These are phyloP conservation scores for Oryctes rhinoceros DNA, from an alignment of 1,140 invertebrate species.

Conservation along the genomic window DNA sequence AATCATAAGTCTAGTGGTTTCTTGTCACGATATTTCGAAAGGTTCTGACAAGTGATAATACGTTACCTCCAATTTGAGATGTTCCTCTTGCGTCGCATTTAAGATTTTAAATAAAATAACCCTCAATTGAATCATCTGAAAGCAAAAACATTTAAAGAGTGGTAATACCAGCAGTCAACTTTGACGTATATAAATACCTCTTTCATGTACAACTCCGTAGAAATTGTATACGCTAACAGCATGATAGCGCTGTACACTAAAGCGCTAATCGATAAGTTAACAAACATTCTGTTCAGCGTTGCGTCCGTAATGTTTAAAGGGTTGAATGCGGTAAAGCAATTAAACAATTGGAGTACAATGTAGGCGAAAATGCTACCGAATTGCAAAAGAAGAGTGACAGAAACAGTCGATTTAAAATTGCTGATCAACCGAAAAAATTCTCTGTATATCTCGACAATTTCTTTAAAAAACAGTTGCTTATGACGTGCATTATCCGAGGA, in stretches of 20 bases:
- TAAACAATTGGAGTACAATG: background rate
- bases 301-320: background rate
- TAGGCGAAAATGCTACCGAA: background rate
- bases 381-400: background rate
- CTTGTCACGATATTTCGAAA: background rate
- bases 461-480: background rate
- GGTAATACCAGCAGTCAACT: background rate
- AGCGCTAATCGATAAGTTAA: background rate
- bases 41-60: background rate
- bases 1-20: background rate
- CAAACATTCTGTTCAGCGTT: background rate
- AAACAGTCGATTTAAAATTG: background rate
- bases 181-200: background rate
- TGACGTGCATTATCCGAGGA: background rate
- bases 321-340: background rate
- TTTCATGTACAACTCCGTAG: background rate
- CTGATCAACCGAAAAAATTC: background rate
- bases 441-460: background rate
- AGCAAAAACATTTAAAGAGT: background rate
- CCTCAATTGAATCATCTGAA: background rate
- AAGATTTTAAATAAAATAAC: background rate
- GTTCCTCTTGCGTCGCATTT: background rate
- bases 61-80: background rate
- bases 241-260: background rate
- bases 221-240: background rate